Percentiles rank a stretch among this genome's conserved stretches.
Evolutionary conservation across 2,888 invertebrate species (phyloP).

Genomic region (Caenorhabditis macrosperma): DNA sequence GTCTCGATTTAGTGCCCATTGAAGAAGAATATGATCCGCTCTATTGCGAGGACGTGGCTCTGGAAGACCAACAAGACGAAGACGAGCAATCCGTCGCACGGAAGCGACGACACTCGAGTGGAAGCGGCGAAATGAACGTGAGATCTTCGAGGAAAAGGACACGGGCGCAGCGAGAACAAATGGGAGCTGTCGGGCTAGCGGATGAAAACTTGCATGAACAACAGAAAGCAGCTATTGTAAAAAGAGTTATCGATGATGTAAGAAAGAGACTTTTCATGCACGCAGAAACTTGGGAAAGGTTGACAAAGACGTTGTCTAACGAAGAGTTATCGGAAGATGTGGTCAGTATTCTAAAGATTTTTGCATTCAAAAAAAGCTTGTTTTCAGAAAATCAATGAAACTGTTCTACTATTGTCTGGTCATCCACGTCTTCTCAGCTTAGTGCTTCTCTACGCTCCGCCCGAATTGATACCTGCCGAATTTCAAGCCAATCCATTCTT

Average conservation of each 20-base stretch:
- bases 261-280: slow-evolving; percentile 54
- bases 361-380: not conserved
- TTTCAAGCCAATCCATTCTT: not conserved
- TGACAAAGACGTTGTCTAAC: slow-evolving; percentile 15
- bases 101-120: not conserved
- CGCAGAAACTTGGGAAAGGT: slow-evolving; percentile 16
- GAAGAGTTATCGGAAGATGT: not conserved
- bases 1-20: slow-evolving; percentile 12
- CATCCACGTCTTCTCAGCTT: slow-evolving; percentile 31
- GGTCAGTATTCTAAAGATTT: too few relatives aligned
- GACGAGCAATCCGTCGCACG: not conserved
- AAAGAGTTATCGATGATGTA: slow-evolving; percentile 39
- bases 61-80: not conserved
- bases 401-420: slow-evolving; percentile 3
- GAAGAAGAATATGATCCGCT: too few relatives aligned
- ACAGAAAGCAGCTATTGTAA: slow-evolving; percentile 8
- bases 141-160: slow-evolving; percentile 36
- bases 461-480: slow-evolving; percentile 14
- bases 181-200: slow-evolving; percentile 35
- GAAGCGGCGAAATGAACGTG: not conserved
- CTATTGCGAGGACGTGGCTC: too few relatives aligned
- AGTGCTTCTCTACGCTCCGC: slow-evolving; percentile 29
- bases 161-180: slow-evolving; percentile 8
- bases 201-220: not conserved
- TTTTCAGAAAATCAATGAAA: slow-evolving; percentile 30